A percentile compares a stretch with the other conserved stretches of the same genome.
Conservation (phyloP, 2,888 invertebrate genomes). For the Scelioninae gen. 2 region DNA sequence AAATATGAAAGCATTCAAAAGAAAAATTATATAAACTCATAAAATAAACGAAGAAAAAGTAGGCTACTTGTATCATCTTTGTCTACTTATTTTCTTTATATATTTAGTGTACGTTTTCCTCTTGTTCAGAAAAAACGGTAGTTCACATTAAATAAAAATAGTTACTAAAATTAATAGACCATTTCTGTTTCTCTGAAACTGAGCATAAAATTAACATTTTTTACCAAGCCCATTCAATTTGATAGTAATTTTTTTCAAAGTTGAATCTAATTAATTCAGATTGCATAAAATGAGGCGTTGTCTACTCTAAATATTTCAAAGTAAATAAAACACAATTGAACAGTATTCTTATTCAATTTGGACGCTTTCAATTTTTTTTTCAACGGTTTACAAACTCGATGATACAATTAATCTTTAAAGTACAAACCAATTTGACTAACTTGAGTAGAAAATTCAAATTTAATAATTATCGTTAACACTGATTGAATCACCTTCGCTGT, state of each 20-base stretch:
- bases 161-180: neutral
- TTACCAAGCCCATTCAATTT: neutral
- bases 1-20: too few relatives aligned
- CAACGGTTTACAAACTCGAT: neutral
- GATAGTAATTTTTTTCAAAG: slow-evolving; percentile 5
- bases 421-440: neutral
- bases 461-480: neutral
- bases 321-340: slow-evolving; percentile 5
- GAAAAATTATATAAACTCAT: too few relatives aligned
- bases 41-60: too few relatives aligned
- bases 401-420: neutral
- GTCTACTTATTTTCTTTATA: too few relatives aligned
- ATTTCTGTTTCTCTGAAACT: neutral
- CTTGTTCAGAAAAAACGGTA: neutral
- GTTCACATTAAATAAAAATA: slow-evolving; percentile 1
- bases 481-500: slow-evolving; percentile 19
- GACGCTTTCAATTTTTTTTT: neutral
- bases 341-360: neutral
- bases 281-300: slow-evolving; percentile 11
- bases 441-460: slow-evolving; percentile 7
- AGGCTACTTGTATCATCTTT: too few relatives aligned
- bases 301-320: neutral
- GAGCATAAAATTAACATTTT: slow-evolving; percentile 4
- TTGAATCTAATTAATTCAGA: slow-evolving; percentile 14
- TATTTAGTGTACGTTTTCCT: neutral